These are phyloP conservation scores for Pristionchus japonicus DNA, from an alignment of 2,888 invertebrate genomes.

Conservation along the genomic window DNA sequence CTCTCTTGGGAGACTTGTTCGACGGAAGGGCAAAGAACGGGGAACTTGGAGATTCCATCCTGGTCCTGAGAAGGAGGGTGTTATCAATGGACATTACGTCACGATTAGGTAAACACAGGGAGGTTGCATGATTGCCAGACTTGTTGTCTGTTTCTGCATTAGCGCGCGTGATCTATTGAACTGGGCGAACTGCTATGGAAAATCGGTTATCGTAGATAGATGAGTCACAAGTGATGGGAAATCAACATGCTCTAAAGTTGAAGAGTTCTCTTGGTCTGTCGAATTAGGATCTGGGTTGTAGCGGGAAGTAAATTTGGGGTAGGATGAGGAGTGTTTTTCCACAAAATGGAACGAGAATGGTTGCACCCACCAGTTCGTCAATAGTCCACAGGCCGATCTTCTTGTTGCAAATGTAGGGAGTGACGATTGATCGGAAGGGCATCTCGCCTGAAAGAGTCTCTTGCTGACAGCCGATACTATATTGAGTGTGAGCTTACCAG, in stretches of 20 bases:
- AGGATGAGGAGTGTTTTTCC: too few species aligned
- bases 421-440: slow-evolving; percentile 51
- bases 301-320: neutral
- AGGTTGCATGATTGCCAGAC: neutral
- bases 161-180: neutral
- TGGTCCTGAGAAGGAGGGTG: slow-evolving; percentile 56
- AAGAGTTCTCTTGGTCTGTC: neutral
- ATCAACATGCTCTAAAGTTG: neutral
- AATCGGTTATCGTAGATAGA: neutral
- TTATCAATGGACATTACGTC: neutral
- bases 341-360: neutral
- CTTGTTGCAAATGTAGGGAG: slow-evolving; percentile 60
- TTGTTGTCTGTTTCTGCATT: neutral
- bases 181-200: neutral
- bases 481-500: neutral
- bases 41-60: slow-evolving; percentile 62
- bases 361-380: slow-evolving; percentile 54
- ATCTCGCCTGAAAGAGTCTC: neutral
- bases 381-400: slow-evolving; percentile 61
- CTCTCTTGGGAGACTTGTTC: slow-evolving; percentile 51
- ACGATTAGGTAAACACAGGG: neutral
- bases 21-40: slow-evolving; percentile 56
- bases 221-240: neutral
- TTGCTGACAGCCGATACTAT: neutral
- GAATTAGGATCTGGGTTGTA: neutral